Evolutionary conservation across 2,888 invertebrate genomes (phyloP).

Genomic region (Autographa pulchrina): DNA sequence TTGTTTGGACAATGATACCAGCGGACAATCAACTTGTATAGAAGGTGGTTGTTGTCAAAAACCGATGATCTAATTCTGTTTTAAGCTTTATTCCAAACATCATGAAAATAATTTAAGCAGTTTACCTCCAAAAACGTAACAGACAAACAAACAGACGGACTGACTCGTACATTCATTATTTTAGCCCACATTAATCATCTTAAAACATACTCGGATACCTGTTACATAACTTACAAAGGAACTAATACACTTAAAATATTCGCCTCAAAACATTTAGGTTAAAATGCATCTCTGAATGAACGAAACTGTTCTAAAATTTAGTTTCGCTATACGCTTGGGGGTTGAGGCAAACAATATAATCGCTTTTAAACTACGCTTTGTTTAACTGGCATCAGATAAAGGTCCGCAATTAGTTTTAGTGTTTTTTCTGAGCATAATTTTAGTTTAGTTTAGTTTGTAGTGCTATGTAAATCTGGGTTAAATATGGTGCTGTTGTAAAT

Average conservation of each 20-base stretch:
- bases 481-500: neutral
- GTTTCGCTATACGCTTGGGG: constrained; percentile 31
- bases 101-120: neutral
- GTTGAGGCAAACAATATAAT: constrained; percentile 39
- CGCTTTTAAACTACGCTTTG: constrained; percentile 31
- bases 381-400: constrained; percentile 27
- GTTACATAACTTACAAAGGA: neutral
- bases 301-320: constrained; percentile 40
- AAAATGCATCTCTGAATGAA: constrained; percentile 25
- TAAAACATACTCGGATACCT: neutral
- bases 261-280: constrained; percentile 11
- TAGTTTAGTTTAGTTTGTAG: neutral
- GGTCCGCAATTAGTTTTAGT: neutral
- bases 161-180: neutral
- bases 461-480: neutral
- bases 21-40: too few species aligned
- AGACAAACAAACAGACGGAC: neutral
- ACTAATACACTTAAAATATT: constrained; percentile 7
- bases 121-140: neutral
- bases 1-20: too few species aligned
- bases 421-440: neutral
- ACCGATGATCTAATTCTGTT: too few species aligned
- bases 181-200: neutral
- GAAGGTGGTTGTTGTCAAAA: too few species aligned
- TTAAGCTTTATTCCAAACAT: too few species aligned